Evolutionary conservation across 2,113 vertebrate genomes (phyloP).

Genomic region (Bos taurus): DNA sequence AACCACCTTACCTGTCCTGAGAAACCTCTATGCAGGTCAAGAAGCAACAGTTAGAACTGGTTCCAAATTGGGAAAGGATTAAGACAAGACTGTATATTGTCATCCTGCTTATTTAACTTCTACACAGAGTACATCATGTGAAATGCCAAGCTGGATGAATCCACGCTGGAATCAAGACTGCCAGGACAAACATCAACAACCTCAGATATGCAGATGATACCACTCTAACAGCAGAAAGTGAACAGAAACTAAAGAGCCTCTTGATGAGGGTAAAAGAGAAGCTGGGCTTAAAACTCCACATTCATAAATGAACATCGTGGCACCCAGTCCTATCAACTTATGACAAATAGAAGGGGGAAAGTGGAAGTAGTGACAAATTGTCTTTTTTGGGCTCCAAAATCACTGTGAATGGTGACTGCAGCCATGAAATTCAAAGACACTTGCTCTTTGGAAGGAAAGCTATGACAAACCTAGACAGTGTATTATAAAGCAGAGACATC

Average conservation of each 20-base stretch:
- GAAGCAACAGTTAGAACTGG: background rate
- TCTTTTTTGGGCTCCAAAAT: background rate
- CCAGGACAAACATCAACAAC: background rate
- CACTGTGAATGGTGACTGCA: background rate
- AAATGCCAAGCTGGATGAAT: background rate
- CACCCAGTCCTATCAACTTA: background rate
- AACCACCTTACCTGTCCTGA: background rate
- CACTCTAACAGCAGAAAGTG: background rate
- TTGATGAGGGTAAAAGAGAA: background rate
- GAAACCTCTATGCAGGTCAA: background rate
- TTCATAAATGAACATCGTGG: background rate
- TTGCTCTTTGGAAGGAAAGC: background rate
- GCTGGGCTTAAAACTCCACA: background rate
- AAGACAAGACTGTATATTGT: background rate
- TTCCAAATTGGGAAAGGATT: background rate
- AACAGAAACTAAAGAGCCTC: background rate
- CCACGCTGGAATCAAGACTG: background rate
- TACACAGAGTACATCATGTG: background rate
- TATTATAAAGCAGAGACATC: background rate
- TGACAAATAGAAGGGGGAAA: background rate
- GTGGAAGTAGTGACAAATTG: background rate
- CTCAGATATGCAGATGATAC: background rate
- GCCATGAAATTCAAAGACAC: background rate
- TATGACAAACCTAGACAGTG: background rate
- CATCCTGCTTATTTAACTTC: background rate